phyloP scores from a whole-genome alignment of 2,113 vertebrate genomes.

The Stegostoma tigrinum region DNA sequence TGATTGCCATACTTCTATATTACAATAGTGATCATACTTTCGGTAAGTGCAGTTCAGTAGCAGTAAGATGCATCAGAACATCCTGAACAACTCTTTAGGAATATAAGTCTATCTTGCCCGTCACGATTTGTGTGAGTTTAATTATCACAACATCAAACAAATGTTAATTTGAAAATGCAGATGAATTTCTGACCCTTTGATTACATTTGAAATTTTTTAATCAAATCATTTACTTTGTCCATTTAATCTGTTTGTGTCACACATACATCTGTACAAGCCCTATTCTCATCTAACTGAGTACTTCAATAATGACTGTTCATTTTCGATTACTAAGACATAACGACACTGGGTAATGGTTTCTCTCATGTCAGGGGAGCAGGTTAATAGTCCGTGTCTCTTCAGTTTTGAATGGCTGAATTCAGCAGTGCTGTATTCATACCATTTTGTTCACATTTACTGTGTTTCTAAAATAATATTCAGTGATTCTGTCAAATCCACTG shows the following conservation, averaged over 20 bases:
- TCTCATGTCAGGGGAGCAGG: background rate
- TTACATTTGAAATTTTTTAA: background rate
- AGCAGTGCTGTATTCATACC: background rate
- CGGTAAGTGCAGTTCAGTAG: background rate
- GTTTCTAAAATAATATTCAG: background rate
- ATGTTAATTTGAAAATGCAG: slow-evolving; percentile 5
- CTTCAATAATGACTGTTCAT: background rate
- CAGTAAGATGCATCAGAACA: background rate
- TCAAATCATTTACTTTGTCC: slow-evolving; percentile 15
- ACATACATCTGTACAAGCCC: background rate
- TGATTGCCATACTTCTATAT: background rate
- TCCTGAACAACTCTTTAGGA: background rate
- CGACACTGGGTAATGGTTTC: background rate
- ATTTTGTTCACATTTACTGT: background rate
- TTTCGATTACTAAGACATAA: slow-evolving; percentile 9
- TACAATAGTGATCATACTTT: background rate
- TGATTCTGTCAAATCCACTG: background rate
- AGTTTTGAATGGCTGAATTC: background rate
- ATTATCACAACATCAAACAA: slow-evolving; percentile 4
- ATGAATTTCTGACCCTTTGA: background rate
- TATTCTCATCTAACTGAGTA: background rate
- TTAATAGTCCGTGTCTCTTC: background rate
- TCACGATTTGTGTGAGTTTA: background rate
- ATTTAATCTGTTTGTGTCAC: slow-evolving; percentile 23
- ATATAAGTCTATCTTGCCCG: background rate